These are phyloP conservation scores for Erynnis tages DNA, from an alignment of 2,888 invertebrate genomes.

Conservation along the genomic window DNA sequence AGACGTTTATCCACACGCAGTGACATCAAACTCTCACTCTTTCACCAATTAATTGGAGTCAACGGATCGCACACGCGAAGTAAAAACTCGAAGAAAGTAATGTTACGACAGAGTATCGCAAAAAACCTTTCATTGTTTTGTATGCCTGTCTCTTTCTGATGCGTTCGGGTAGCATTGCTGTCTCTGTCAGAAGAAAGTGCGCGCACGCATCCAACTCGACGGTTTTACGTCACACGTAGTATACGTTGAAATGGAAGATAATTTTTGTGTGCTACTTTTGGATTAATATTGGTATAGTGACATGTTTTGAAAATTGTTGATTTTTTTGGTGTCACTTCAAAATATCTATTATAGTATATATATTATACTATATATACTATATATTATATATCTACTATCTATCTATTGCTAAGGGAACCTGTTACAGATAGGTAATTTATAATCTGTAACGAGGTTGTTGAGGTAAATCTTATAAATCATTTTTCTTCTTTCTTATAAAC, in stretches of 20 bases:
- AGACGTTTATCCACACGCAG: conserved; percentile 40
- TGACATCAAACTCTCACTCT: conserved; percentile 66
- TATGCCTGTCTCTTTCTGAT: conserved; percentile 50
- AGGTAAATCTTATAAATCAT: too few species aligned
- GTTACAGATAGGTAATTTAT: too few species aligned
- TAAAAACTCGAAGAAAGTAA: conserved; percentile 72
- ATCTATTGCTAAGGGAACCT: too few species aligned
- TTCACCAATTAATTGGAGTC: conserved; percentile 67
- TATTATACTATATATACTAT: too few species aligned
- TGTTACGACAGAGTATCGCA: conserved; percentile 59
- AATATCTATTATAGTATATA: too few species aligned
- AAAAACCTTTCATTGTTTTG: conserved; percentile 66
- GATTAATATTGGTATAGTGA: too few species aligned
- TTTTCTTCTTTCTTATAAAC: too few species aligned
- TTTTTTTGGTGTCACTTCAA: too few species aligned
- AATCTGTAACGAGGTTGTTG: too few species aligned
- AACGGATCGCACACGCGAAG: conserved; percentile 57
- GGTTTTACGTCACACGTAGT: conserved; percentile 58
- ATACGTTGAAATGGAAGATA: neutral
- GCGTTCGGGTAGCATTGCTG: conserved; percentile 32
- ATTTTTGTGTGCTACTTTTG: too few species aligned
- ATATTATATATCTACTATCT: too few species aligned
- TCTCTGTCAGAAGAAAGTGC: conserved; percentile 73
- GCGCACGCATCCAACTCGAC: conserved; percentile 58
- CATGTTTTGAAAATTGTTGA: too few species aligned